A percentile compares a stretch with the other conserved stretches of the same genome.
Conservation (phyloP, 1,140 invertebrate species). For the Propsilocerus akamusi region DNA sequence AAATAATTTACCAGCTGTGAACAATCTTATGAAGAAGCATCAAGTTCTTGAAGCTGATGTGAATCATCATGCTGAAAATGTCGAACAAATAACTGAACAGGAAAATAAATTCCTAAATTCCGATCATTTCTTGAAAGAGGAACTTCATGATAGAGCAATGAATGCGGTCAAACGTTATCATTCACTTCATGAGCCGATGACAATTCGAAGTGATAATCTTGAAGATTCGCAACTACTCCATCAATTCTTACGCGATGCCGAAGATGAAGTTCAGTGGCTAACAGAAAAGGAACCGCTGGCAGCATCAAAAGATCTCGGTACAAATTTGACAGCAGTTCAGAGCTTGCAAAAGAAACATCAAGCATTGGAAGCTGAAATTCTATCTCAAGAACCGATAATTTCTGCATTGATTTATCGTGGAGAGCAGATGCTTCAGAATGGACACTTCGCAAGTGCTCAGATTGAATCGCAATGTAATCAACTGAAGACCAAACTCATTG, state of each 20-base stretch:
- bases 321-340: conserved; percentile 71
- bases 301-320: conserved; percentile 54
- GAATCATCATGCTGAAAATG: conserved; percentile 53
- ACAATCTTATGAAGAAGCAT: conserved; percentile 69
- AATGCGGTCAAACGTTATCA: conserved; percentile 56
- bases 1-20: conserved; percentile 67
- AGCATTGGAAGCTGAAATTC: conserved; percentile 62
- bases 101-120: conserved; percentile 51
- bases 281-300: conserved; percentile 72
- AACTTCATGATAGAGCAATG: conserved; percentile 54
- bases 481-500: conserved; percentile 39
- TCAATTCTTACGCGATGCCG: conserved; percentile 67
- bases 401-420: conserved; percentile 47
- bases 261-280: conserved; percentile 73
- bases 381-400: conserved; percentile 63
- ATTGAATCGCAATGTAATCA: conserved; percentile 32
- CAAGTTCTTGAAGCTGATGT: conserved; percentile 67
- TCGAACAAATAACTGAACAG: conserved; percentile 57
- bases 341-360: conserved; percentile 93
- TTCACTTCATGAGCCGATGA: conserved; percentile 71
- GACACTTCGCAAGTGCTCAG: conserved; percentile 59
- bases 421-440: conserved; percentile 56
- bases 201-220: conserved; percentile 73
- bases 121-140: conserved; percentile 69
- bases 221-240: conserved; percentile 72